A percentile compares a stretch with the other conserved stretches of the same genome.
Evolutionary conservation across 2,113 vertebrate genomes (phyloP).

Genomic region (Stegostoma tigrinum): DNA sequence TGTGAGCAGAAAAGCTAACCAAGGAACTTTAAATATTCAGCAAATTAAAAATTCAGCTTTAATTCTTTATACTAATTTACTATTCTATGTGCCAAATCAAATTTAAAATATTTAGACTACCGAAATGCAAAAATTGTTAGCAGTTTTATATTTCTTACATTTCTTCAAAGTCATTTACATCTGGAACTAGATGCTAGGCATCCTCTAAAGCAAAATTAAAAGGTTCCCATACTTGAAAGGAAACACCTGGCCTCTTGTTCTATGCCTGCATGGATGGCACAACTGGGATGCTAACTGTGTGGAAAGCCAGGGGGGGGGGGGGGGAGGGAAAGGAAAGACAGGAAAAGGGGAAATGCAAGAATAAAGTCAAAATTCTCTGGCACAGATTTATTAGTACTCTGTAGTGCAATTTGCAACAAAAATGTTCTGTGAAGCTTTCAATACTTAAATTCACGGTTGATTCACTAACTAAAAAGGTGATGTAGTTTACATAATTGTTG

Average conservation of each 20-base stretch:
- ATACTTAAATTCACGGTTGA: background rate
- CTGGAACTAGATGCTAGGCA: background rate
- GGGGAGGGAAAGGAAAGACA: no score
- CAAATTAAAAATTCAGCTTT: background rate
- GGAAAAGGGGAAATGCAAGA: background rate
- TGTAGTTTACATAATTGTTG: background rate
- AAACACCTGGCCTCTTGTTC: background rate
- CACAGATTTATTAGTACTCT: background rate
- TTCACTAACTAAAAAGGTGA: background rate
- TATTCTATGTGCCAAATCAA: background rate
- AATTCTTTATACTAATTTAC: background rate
- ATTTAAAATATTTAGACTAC: background rate
- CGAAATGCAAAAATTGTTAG: background rate
- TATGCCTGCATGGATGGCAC: background rate
- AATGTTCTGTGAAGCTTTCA: background rate
- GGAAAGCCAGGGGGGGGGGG: no score
- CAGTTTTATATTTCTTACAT: background rate
- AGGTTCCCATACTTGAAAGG: background rate
- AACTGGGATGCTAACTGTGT: background rate
- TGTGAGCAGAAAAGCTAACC: background rate
- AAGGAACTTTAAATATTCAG: background rate
- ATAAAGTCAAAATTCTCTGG: background rate
- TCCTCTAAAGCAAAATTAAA: background rate
- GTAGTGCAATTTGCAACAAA: background rate
- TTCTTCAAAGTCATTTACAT: background rate